Evolutionary conservation across 2,797 vertebrate genomes (phyloP), one percentile per base, ranked within the genome.

Genomic region (Sebastes trivittatus): DNA sequence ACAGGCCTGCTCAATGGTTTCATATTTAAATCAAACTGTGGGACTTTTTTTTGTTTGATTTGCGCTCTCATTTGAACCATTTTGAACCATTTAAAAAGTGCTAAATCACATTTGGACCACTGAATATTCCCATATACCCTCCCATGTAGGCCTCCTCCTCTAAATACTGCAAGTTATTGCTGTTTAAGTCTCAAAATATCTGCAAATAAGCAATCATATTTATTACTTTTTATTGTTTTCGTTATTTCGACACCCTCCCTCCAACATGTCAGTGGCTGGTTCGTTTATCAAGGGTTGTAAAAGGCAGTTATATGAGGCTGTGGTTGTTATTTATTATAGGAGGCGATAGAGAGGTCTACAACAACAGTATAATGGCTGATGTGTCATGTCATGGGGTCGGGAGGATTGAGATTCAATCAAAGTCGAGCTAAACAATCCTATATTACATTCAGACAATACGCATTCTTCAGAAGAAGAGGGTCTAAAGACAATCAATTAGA

Each of bases 371-470:
- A 16, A 38, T 5, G 71, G 11, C 8, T 27, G 69, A 14, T 14
- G 13, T 14, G 13, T 42, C 38, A 42, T 52, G 11, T 74, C 29
- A 59, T 1, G 29, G 6, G 22, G 23, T 46, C 9, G 9, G 2
- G 14, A 25, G 25, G 34, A 1, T 8, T 8, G 10, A 83, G 90
- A 93, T 77, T 79, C 77, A 38, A 89, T 91, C 89, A 90, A 85
- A 81, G 72, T 79, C 62, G 38, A 78, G 58, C 65, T 75, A 80
- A 88, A 87, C 86, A 89, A 90, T 69, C 42, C n/a, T 3, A 2
- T 29, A 27, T 71, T 58, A n/a, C 56, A 88, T 82, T 81, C 42
- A 72, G 34, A 89, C 92, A 95, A 95, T 95, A 91, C 91, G 93
- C 88, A 93, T 93, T 90, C 86, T 82, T 87, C 72, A 83, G 78